These are phyloP conservation scores for Sinelater perroti DNA, from an alignment of 2,888 invertebrate species.

Conservation along the genomic window DNA sequence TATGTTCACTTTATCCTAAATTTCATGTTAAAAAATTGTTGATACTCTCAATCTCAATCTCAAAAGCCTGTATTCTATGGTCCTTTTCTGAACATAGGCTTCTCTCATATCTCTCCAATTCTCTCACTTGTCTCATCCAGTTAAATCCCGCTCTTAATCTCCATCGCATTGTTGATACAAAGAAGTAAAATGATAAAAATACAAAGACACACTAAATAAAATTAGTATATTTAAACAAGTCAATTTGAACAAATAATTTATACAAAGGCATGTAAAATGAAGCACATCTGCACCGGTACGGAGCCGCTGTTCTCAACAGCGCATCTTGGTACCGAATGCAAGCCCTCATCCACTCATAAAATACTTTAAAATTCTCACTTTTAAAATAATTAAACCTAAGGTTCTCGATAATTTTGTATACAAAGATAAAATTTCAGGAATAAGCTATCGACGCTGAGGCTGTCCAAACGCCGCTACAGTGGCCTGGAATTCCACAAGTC, in stretches of 20 bases:
- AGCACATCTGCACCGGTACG: conserved; percentile 21
- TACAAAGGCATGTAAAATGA: conserved; percentile 31
- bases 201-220: conserved; percentile 27
- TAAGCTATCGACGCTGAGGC: conserved; percentile 14
- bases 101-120: no score
- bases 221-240: conserved; percentile 39
- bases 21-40: no score
- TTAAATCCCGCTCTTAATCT: no score
- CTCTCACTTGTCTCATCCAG: no score
- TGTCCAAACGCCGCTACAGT: conserved; percentile 8
- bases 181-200: no score
- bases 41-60: no score
- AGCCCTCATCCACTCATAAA: conserved; percentile 26
- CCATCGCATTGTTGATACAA: no score
- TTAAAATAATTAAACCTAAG: conserved; percentile 37
- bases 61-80: no score
- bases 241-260: conserved; percentile 38
- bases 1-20: no score
- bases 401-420: conserved; percentile 34
- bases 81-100: no score
- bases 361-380: conserved; percentile 39
- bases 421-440: conserved; percentile 27
- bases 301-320: conserved; percentile 17
- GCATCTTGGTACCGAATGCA: conserved; percentile 20
- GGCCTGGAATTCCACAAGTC: not conserved